phyloP scores from a whole-genome alignment of 2,113 vertebrate genomes.

The Fulica atra region DNA sequence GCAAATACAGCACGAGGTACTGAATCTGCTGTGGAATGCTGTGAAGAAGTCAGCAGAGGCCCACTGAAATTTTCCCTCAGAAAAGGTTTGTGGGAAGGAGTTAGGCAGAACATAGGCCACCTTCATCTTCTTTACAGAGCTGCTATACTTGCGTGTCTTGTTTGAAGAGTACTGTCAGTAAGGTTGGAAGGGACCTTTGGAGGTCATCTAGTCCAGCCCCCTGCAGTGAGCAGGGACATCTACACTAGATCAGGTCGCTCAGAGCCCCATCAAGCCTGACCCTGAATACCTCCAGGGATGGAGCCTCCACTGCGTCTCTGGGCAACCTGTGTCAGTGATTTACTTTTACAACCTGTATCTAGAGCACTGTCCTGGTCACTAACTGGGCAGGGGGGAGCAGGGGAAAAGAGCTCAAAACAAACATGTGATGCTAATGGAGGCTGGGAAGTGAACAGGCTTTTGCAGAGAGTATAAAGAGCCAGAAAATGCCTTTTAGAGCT shows the following conservation, averaged over 20 bases:
- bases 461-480: not conserved
- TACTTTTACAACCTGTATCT: not conserved
- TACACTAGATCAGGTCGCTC: too few species aligned
- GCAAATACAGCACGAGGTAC: not conserved
- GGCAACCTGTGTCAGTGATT: too few species aligned
- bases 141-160: not conserved
- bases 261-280: too few species aligned
- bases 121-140: not conserved
- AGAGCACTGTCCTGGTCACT: not conserved
- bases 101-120: not conserved
- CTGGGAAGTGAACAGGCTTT: not conserved
- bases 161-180: not conserved
- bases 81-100: not conserved
- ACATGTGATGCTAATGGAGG: not conserved
- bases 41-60: not conserved
- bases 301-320: too few species aligned
- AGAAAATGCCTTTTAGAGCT: not conserved
- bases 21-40: not conserved
- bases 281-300: too few species aligned
- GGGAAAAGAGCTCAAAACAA: not conserved
- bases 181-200: too few species aligned
- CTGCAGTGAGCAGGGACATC: too few species aligned
- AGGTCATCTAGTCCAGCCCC: too few species aligned
- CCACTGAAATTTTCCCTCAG: not conserved
- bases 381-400: fast-evolving